Conservation (phyloP, 1,140 invertebrate species). For the Drosophila parvula region DNA sequence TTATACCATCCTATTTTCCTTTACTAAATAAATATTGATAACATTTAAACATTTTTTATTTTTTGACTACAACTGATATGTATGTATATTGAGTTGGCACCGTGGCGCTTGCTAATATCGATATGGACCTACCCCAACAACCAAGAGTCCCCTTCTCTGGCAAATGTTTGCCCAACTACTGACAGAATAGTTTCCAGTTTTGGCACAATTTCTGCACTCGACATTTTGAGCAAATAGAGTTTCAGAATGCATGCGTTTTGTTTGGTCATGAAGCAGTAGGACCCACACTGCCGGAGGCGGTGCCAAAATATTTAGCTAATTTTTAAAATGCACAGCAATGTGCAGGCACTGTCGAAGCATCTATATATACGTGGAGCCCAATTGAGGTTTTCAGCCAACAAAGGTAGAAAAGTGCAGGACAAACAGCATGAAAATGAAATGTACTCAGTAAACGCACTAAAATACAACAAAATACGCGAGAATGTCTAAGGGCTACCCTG, state of each 20-base stretch:
- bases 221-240: conserved; percentile 59
- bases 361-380: conserved; percentile 1
- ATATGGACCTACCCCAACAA: neutral
- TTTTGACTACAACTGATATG: neutral
- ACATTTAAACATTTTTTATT: neutral
- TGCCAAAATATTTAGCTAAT: conserved; percentile 76
- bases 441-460: conserved; percentile 9
- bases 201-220: conserved; percentile 36
- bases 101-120: conserved; percentile 60
- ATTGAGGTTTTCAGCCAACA: conserved; percentile 40
- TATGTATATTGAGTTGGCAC: conserved; percentile 43
- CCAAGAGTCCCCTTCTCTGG: conserved; percentile 10
- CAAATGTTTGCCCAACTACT: conserved; percentile 57
- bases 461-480: neutral
- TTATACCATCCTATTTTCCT: neutral
- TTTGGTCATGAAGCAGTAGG: conserved; percentile 12
- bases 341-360: conserved; percentile 10
- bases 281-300: neutral
- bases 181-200: conserved; percentile 27
- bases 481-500: neutral
- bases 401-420: conserved; percentile 47
- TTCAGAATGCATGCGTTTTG: conserved; percentile 43
- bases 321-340: conserved; percentile 58
- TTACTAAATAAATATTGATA: neutral
- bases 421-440: conserved; percentile 48